Base-by-base conservation (phyloP, 1,140 invertebrate species). In the Ectropis grisescens region DNA sequence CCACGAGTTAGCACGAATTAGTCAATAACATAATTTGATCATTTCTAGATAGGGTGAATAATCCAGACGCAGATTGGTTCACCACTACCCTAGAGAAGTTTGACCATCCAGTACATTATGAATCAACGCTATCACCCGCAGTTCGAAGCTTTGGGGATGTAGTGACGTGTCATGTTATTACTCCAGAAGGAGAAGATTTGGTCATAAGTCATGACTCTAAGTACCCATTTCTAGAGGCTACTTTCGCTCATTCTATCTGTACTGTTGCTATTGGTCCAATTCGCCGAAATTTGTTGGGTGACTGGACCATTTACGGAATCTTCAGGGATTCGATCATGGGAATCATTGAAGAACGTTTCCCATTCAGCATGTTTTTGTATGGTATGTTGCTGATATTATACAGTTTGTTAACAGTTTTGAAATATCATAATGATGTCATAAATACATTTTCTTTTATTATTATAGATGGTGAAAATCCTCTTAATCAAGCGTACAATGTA, bases 131-230 rank as follows among this genome's bases (percentile, higher is more conserved):
- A 0, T 37, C 16, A 6, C 34, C 52, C 3, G 24, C 32, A 8
- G 41, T 51, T 1, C 3, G 14, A 2, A 31, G 34, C 0, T 9
- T n/a, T 0, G 28, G 26, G 3, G 26, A 11, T 11, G 19, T 37
- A 3, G n/a, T 29, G 6, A 35, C 38, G 9, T 56, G 53, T 11
- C 45, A 51, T 13, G 10, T 52, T 5, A 25, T 56, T 16, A 56
- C 53, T 11, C 53, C 53, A 2, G 13, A 31, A 8, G 48, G 48
- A 6, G 53, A 56, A 43, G 44, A 56, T 14, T 15, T 56, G 10
- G 32, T 42, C 1, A 25, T 56, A 3, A 46, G 34, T 1, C 16
- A 3, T 2, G 41, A 42, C n/a, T 14, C 37, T 2, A 19, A 42
- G 1, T 56, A 56, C 16, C 51, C 43, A n/a, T 11, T 37, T 12